Base-by-base conservation (phyloP, 2,888 invertebrate species). In the Electrophaes corylata region DNA sequence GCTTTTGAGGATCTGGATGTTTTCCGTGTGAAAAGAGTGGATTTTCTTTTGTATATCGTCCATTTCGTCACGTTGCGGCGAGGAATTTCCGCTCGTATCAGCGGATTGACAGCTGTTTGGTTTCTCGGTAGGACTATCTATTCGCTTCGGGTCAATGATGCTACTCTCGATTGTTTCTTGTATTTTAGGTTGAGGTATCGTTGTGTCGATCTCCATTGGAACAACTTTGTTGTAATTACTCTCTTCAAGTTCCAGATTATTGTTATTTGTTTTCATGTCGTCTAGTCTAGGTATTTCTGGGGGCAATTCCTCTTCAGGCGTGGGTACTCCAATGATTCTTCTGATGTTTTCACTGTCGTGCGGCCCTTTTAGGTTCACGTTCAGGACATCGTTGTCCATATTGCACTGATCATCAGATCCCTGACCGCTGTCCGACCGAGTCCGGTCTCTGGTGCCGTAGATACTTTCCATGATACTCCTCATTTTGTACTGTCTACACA, bases 11-110 rank as follows among this genome's bases (percentile, higher is more conserved):
- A 93, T 92, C 62, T 91, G 89, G 62, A 94, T 93, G 73, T 94
- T 94, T 71, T 93, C 93, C 1, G 93, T 93, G 73, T 94, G 94
- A 75, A 94, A 94, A 31, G 93, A 93, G 68, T 93, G 92, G 62
- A 94, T 88, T 65, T 93, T 93, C 69, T 94, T 93, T 71, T 94
- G 93, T 52, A 94, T 93, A 68, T 94, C 94, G 65, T 93, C 93
- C 86, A 93, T 92, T 69, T 93, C 93, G 69, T 94, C 92, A 4
- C 89, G 79, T 47, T 91, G 88, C 0, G 92, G 92, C 0, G 92
- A 92, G 0, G 92, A 92, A 69, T 88, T 88, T 2, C 92, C 91
- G 67, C 92, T 91, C 3, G 92, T 91, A 68, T 92, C 91, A 0
- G 90, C 88, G 0, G 88, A 88, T 53, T 86, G 88, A 10, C 87